Percentiles rank a stretch among this genome's conserved stretches.
These are phyloP conservation scores for Adineta ricciae DNA, from an alignment of 2,888 invertebrate species.

Conservation along the genomic window DNA sequence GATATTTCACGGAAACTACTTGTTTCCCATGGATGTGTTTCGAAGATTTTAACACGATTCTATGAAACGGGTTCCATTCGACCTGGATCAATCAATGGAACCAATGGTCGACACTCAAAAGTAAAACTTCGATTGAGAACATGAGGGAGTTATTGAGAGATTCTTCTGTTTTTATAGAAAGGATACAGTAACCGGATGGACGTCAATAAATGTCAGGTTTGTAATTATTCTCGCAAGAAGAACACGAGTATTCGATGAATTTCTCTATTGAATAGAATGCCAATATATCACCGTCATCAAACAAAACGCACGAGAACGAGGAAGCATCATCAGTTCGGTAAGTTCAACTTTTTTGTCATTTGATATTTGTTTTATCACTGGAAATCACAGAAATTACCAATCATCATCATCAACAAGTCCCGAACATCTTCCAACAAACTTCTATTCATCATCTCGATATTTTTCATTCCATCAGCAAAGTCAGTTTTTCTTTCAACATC, in stretches of 20 bases:
- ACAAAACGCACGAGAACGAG: background rate
- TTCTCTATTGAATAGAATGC: background rate
- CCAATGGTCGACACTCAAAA: background rate
- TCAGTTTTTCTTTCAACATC: background rate
- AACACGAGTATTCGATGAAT: too few relatives aligned
- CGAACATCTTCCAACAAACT: background rate
- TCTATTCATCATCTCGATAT: background rate
- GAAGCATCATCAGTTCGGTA: background rate
- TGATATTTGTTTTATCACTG: background rate
- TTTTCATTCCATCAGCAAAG: background rate
- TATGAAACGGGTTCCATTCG: conserved; percentile 74
- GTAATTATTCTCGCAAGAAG: background rate
- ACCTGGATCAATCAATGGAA: conserved; percentile 28
- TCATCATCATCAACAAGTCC: background rate
- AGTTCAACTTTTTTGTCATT: background rate
- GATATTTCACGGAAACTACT: background rate
- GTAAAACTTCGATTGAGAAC: background rate
- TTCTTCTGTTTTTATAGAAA: background rate
- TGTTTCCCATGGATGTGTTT: conserved; percentile 31
- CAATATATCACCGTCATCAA: background rate
- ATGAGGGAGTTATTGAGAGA: background rate
- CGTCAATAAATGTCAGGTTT: background rate
- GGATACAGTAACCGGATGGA: background rate
- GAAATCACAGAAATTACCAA: background rate
- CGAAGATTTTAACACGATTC: conserved; percentile 65